Percentiles rank a stretch among this genome's conserved stretches.
Conservation (phyloP, 2,113 vertebrate species). For the Craseonycteris thonglongyai region DNA sequence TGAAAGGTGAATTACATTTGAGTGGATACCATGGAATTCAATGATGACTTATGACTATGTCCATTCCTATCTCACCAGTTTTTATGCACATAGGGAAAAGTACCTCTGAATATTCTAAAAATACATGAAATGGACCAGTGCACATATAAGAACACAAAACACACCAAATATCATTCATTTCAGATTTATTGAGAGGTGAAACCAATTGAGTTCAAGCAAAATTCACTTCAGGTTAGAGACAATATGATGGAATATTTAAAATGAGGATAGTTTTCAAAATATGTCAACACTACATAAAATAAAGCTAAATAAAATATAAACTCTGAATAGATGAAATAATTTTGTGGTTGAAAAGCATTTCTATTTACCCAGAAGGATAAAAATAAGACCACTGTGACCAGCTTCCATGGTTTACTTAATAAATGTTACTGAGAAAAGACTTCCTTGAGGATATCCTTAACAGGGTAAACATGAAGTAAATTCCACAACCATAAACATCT, state of each 20-base stretch:
- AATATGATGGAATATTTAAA: neutral
- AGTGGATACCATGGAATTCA: neutral
- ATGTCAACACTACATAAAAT: neutral
- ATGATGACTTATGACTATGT: neutral
- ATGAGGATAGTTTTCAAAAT: neutral
- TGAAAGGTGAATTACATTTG: neutral
- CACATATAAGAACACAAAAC: neutral
- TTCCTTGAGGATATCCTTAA: neutral
- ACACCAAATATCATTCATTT: neutral
- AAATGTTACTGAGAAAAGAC: neutral
- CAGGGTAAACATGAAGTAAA: constrained; percentile 12
- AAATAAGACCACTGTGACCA: neutral
- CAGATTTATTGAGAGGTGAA: neutral
- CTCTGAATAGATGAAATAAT: neutral
- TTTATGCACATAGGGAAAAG: neutral
- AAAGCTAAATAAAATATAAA: constrained; percentile 23
- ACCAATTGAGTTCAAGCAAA: constrained; percentile 4
- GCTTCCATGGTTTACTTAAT: neutral
- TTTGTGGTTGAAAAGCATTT: neutral
- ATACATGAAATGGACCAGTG: neutral
- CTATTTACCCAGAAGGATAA: neutral
- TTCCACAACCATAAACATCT: neutral
- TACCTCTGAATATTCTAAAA: neutral
- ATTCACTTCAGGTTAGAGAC: neutral
- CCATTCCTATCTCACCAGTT: neutral